Evolutionary conservation across 2,797 vertebrate species (phyloP).

Genomic region (Alauda arvensis): DNA sequence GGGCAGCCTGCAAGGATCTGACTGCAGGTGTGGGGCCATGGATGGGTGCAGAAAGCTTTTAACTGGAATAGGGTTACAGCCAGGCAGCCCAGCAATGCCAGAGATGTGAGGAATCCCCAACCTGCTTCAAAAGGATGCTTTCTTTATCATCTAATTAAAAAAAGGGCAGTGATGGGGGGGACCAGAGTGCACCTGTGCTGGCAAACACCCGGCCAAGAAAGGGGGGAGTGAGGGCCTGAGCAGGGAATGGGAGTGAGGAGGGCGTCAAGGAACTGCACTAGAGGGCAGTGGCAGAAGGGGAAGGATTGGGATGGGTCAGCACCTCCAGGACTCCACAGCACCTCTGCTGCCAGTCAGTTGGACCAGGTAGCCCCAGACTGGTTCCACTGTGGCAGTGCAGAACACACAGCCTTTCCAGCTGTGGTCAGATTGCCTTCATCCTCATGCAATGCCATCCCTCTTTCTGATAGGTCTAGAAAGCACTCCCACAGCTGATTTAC

Average conservation of each 20-base stretch:
- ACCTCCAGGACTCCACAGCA: accelerated
- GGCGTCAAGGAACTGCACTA: not conserved
- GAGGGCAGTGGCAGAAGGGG: not conserved
- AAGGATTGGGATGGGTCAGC: not conserved
- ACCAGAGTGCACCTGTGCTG: not conserved
- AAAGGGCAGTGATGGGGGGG: not conserved
- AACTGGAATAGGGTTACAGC: slow-evolving; percentile 66
- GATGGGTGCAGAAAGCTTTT: slow-evolving; percentile 36
- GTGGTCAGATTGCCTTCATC: not conserved
- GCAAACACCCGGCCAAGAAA: not conserved
- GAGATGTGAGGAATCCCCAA: slow-evolving; percentile 57
- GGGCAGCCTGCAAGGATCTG: not conserved
- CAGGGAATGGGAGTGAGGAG: not conserved
- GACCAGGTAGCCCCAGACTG: not conserved
- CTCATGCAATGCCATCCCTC: not conserved
- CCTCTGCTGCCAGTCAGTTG: accelerated
- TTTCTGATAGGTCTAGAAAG: not conserved
- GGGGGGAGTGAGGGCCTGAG: not conserved
- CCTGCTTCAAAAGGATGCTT: slow-evolving; percentile 64
- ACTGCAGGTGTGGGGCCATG: slow-evolving; percentile 48
- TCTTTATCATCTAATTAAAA: slow-evolving; percentile 64
- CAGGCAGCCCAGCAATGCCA: slow-evolving; percentile 67
- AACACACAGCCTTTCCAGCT: not conserved
- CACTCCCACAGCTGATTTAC: accelerated
- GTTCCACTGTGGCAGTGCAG: accelerated